Evolutionary conservation across 2,888 invertebrate genomes (phyloP), one percentile per base, ranked within the genome.

Genomic region (Dolomedes plantarius): DNA sequence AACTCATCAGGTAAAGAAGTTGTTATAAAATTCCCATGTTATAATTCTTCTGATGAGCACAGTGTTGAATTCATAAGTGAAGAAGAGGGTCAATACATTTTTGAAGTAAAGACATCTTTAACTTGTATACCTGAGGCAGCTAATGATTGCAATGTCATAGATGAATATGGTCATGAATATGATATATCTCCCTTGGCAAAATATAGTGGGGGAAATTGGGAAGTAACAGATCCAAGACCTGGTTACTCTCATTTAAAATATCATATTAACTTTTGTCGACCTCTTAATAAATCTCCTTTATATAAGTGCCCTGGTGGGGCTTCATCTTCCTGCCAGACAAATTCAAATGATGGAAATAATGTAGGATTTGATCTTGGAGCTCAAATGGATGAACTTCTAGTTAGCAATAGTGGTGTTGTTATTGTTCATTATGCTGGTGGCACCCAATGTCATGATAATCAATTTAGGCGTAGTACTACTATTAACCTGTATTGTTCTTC

Each of bases 221-320:
- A 89, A 29, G 90, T 90, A 5, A 62, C 82, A 16, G 91, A 91
- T 87, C 77, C 86, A 0, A 87, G 89, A 16, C 72, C 78, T 0
- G 76, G 41, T 5, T 88, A 90, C 56, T 65, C 76, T 0, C 88
- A 90, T 75, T 65, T 89, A 23, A 89, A 83, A 19, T 91, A 91
- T 82, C 89, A 90, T 88, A 90, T 91, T 79, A 91, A 91, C 87
- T 90, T 91, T 16, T 91, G 91, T 83, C 83, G 90, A 56, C 90
- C 90, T 9, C 88, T 91, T 11, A 90, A 90, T 74, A 89, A 89
- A n/a, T 82, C 89, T 0, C 39, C 81, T 2, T 87, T 88, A 16
- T 75, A 90, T 89, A 50, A 89, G 80, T 29, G 88, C 39, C 88
- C 80, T 27, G 86, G 87, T 28, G 87, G 87, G n/a, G 39, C 76